A percentile compares a stretch with the other conserved stretches of the same genome.
phyloP scores from a whole-genome alignment of 2,888 invertebrate species.

The Abrostola tripartita region DNA sequence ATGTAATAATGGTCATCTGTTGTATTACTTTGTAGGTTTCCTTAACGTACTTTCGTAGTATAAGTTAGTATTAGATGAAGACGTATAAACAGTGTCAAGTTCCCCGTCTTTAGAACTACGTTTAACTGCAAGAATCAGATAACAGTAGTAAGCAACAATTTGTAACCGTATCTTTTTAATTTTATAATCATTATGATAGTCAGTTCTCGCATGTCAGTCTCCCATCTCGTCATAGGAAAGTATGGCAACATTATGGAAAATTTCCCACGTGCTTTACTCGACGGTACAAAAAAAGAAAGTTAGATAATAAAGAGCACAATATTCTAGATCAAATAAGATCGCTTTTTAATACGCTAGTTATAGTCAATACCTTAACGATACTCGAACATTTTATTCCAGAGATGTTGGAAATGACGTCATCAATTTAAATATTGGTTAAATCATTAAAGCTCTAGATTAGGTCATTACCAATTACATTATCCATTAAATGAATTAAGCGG shows the following conservation, averaged over 20 bases:
- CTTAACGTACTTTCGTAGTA: too few species aligned
- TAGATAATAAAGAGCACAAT: constrained; percentile 47
- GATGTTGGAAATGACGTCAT: constrained; percentile 11
- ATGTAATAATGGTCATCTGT: too few species aligned
- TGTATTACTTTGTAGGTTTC: too few species aligned
- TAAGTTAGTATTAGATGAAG: too few species aligned
- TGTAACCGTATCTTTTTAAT: constrained; percentile 19
- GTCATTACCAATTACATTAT: constrained; percentile 9
- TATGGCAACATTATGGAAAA: constrained; percentile 41
- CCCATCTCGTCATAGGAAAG: constrained; percentile 41
- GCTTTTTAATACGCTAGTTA: constrained; percentile 36
- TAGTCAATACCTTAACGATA: constrained; percentile 21
- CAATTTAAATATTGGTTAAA: constrained; percentile 1
- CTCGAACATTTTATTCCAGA: constrained; percentile 3
- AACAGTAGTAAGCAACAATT: constrained; percentile 14
- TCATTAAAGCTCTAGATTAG: constrained; percentile 6
- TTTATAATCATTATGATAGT: constrained; percentile 25
- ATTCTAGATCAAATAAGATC: constrained; percentile 35
- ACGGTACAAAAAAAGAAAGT: constrained; percentile 52
- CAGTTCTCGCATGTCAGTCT: constrained; percentile 39
- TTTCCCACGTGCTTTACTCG: constrained; percentile 53
- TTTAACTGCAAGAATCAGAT: constrained; percentile 1
- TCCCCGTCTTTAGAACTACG: background rate
- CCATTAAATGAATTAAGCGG: constrained; percentile 26
- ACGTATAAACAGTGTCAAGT: background rate